Evolutionary conservation across 2,797 vertebrate species (phyloP).

Genomic region (Taeniopygia guttata): DNA sequence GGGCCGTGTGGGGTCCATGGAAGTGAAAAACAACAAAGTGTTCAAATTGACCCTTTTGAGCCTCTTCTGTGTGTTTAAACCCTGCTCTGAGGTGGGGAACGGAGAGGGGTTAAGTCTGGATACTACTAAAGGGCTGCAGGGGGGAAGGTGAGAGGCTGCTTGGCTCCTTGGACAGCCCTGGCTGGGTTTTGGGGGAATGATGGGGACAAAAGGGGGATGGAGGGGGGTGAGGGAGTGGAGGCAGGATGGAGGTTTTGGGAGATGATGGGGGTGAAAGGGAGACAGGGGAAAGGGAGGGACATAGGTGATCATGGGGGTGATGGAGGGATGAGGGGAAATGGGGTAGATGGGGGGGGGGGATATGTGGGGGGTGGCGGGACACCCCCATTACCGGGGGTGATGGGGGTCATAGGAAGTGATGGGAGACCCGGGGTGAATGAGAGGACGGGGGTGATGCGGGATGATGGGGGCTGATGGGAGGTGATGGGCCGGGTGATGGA

Average conservation of each 20-base stretch:
- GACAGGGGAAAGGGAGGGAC: not conserved
- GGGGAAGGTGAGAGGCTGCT: not conserved
- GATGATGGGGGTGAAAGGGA: not conserved
- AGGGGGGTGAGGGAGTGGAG: not conserved
- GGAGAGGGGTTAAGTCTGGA: not conserved
- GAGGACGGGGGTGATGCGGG: no score
- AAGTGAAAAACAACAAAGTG: not conserved
- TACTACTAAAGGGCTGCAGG: not conserved
- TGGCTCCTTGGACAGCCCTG: not conserved
- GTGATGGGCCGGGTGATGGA: no score
- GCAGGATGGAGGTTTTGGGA: no score
- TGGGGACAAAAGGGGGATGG: not conserved
- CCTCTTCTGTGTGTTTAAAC: not conserved
- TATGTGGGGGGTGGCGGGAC: no score
- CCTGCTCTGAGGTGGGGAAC: not conserved
- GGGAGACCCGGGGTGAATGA: no score
- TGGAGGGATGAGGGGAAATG: not conserved
- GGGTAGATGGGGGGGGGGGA: no score
- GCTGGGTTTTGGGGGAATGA: not conserved
- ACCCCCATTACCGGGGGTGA: no score
- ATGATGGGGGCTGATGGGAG: no score
- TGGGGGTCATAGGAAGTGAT: no score
- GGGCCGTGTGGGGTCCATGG: accelerated
- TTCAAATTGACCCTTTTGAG: not conserved
- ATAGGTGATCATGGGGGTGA: not conserved